phyloP scores from a whole-genome alignment of 2,797 vertebrate species.

The Silurus lanzhouensis region DNA sequence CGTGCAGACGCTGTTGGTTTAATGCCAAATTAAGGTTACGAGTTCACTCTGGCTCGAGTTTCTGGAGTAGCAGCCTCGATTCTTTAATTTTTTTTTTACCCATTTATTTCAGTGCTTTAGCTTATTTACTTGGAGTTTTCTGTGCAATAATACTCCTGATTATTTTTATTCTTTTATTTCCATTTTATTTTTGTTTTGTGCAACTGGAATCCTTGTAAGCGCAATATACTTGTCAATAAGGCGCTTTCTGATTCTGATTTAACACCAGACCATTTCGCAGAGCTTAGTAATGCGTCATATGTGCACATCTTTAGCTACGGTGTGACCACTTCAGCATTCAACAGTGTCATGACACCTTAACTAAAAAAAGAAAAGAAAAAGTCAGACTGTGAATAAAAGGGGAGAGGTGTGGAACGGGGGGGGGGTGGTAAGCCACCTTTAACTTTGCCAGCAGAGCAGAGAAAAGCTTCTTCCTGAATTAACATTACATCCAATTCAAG shows the following conservation, averaged over 20 bases:
- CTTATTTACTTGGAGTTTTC: no score
- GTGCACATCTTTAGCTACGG: neutral
- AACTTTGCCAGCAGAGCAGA: neutral
- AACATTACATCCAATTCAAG: constrained; percentile 20
- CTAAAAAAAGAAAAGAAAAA: neutral
- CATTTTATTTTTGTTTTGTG: no score
- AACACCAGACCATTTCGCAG: neutral
- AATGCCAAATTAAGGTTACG: neutral
- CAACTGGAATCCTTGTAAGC: no score
- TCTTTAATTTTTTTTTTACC: no score
- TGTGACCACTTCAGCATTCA: neutral
- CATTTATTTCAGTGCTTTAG: no score
- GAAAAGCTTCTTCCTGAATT: constrained; percentile 29
- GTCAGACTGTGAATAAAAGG: neutral
- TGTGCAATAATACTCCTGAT: no score
- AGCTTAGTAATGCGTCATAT: no score
- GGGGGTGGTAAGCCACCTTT: neutral
- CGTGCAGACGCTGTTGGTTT: neutral
- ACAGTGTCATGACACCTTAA: neutral
- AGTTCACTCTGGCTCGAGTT: neutral
- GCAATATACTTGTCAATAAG: no score
- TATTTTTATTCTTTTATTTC: no score
- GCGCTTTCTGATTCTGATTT: no score
- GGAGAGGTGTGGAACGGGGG: neutral
- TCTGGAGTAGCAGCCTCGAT: neutral